These are phyloP conservation scores for Eupithecia pulchellata DNA, from an alignment of 2,888 invertebrate genomes.

Conservation along the genomic window DNA sequence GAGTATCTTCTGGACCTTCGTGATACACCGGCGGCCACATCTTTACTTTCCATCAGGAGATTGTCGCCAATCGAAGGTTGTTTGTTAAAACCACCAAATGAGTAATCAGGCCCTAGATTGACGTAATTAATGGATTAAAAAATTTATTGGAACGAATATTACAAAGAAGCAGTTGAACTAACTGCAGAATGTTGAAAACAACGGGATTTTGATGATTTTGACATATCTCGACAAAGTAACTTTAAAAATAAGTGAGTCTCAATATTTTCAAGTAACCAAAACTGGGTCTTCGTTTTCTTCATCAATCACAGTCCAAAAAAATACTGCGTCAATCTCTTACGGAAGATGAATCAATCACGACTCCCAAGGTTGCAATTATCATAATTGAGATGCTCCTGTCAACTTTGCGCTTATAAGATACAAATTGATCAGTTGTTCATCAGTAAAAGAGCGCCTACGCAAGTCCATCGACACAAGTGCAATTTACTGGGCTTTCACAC, in stretches of 20 bases:
- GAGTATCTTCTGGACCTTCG: too few species aligned
- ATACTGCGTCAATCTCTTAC: constrained; percentile 20
- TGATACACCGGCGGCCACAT: too few species aligned
- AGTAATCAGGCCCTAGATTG: background rate
- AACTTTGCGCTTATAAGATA: constrained; percentile 58
- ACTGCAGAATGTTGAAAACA: too few species aligned
- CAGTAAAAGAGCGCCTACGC: constrained; percentile 59
- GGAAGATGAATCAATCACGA: constrained; percentile 50
- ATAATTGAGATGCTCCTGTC: constrained; percentile 38
- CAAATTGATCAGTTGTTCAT: constrained; percentile 71
- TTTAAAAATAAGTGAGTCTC: background rate
- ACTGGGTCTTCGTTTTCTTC: background rate
- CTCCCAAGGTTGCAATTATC: constrained; percentile 33
- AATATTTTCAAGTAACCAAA: background rate
- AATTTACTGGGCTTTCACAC: constrained; percentile 47
- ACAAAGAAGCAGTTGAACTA: too few species aligned
- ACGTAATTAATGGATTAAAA: too few species aligned
- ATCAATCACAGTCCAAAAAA: constrained; percentile 23
- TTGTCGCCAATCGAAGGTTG: too few species aligned
- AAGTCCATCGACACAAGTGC: constrained; percentile 44
- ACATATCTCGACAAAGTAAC: background rate
- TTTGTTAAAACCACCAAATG: background rate
- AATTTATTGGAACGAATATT: too few species aligned
- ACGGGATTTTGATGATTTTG: background rate
- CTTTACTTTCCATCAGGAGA: too few species aligned